Evolutionary conservation across 1,140 invertebrate genomes (phyloP).

Genomic region (Carcinoscorpius rotundicauda): DNA sequence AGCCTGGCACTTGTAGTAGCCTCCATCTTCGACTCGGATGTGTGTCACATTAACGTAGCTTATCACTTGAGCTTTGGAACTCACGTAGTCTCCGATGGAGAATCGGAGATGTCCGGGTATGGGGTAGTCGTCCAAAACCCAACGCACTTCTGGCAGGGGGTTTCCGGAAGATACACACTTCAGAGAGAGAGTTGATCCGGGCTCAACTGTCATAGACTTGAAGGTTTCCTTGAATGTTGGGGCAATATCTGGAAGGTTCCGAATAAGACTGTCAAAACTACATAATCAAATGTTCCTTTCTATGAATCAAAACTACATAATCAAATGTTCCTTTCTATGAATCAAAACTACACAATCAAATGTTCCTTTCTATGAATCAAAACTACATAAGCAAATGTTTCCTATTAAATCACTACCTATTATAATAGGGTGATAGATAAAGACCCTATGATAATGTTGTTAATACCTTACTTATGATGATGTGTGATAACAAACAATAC

Average conservation of each 20-base stretch:
- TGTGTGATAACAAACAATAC: no score
- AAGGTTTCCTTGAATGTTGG: constrained; percentile 67
- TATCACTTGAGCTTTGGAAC: constrained; percentile 24
- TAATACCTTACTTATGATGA: no score
- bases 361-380: no score
- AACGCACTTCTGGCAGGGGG: constrained; percentile 24
- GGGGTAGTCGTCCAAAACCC: constrained; percentile 22
- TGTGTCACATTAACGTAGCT: constrained; percentile 36
- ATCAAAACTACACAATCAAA: no score
- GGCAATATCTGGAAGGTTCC: constrained; percentile 53
- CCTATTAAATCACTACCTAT: no score
- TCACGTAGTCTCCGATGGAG: constrained; percentile 25
- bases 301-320: no score
- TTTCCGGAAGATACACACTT: constrained; percentile 24
- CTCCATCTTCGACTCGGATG: constrained; percentile 27
- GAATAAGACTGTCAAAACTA: neutral
- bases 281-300: no score
- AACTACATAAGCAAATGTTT: no score
- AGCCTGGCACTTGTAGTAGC: constrained; percentile 57
- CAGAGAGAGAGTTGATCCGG: constrained; percentile 48
- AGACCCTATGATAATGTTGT: no score
- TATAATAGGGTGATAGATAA: no score
- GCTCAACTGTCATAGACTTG: constrained; percentile 66
- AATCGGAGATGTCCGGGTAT: constrained; percentile 22
- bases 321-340: no score